Conservation (phyloP, 2,888 invertebrate genomes). For the Cepaea hortensis region DNA sequence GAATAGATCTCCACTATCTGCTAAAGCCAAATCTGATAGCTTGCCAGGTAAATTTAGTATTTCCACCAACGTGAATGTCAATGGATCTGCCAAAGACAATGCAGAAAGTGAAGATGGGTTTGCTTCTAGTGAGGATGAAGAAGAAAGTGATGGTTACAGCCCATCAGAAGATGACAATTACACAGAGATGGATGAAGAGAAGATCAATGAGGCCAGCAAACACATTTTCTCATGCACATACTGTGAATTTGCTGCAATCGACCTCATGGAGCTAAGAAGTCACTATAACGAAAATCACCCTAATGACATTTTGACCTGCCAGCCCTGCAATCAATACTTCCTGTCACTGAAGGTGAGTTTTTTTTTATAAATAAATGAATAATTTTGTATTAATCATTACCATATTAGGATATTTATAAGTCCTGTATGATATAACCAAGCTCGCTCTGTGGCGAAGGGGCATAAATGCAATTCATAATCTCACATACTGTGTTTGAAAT, state of each 20-base stretch:
- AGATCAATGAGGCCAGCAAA: constrained; percentile 44
- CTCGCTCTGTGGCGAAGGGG: too few species aligned
- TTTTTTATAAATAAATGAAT: background rate
- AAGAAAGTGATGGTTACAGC: constrained; percentile 21
- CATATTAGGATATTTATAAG: too few species aligned
- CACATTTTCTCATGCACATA: constrained; percentile 66
- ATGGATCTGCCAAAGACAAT: background rate
- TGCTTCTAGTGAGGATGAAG: constrained; percentile 17
- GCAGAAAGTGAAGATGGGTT: background rate
- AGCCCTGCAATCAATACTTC: constrained; percentile 67
- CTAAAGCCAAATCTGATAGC: background rate
- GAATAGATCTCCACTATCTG: background rate
- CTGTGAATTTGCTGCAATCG: constrained; percentile 64
- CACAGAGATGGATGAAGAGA: constrained; percentile 48
- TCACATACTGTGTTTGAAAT: too few species aligned
- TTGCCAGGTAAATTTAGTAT: background rate
- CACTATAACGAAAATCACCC: constrained; percentile 69
- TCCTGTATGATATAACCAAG: too few species aligned
- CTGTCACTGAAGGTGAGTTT: constrained; percentile 58
- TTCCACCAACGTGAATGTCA: background rate
- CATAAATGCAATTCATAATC: too few species aligned
- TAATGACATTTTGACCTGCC: constrained; percentile 62
- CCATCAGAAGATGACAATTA: constrained; percentile 32
- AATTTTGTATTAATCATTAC: too few species aligned
- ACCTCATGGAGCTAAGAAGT: constrained; percentile 64